A percentile compares a stretch with the other conserved stretches of the same genome.
These are phyloP conservation scores for Lophius piscatorius DNA, from an alignment of 2,113 vertebrate species.

Conservation along the genomic window DNA sequence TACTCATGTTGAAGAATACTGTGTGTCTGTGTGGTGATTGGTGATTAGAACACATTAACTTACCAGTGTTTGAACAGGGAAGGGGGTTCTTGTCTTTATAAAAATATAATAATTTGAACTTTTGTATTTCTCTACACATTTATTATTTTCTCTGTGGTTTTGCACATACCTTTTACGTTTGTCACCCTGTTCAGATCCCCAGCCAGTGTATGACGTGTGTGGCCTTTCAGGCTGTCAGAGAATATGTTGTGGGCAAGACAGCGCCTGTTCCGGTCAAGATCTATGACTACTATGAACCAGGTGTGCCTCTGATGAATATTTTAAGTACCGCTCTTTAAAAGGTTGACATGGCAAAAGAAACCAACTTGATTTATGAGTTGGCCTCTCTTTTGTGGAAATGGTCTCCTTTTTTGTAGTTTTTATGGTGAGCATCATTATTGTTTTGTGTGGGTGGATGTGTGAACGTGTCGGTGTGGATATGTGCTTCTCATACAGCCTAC, in stretches of 20 bases:
- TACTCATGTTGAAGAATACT: neutral
- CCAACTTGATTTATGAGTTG: conserved; percentile 40
- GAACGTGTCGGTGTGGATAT: conserved; percentile 47
- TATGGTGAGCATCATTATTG: conserved; percentile 32
- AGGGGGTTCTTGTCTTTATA: too few relatives aligned
- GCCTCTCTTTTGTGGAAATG: conserved; percentile 14
- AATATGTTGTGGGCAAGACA: conserved; percentile 93
- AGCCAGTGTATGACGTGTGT: conserved; percentile 94
- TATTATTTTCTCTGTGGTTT: neutral
- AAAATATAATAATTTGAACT: too few relatives aligned
- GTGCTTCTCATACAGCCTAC: conserved; percentile 81
- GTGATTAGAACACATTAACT: too few relatives aligned
- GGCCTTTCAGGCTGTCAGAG: conserved; percentile 86
- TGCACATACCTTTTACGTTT: conserved; percentile 1
- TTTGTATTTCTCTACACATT: neutral
- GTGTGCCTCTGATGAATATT: conserved; percentile 74
- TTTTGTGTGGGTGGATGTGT: conserved; percentile 57
- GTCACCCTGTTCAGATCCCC: conserved; percentile 81
- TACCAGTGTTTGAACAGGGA: too few relatives aligned
- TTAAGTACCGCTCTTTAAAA: conserved; percentile 35
- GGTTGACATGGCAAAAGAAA: conserved; percentile 36
- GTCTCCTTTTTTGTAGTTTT: conserved; percentile 8
- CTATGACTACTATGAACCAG: conserved; percentile 95
- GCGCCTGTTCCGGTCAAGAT: conserved; percentile 91
- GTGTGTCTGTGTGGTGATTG: neutral